Base-by-base conservation (phyloP, 1,140 invertebrate species). In the Nebria ingens region DNA sequence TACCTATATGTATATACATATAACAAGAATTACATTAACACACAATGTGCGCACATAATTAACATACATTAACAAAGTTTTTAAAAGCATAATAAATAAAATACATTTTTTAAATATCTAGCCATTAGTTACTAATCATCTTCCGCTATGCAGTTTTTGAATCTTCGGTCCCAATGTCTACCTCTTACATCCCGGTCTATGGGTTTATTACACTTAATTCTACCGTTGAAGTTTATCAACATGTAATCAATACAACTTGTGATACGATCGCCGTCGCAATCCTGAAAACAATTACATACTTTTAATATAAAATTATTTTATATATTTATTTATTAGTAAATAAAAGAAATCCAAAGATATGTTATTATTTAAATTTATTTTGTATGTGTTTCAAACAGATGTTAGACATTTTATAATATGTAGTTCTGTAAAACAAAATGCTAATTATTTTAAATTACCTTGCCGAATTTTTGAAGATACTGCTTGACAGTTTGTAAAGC, bases 171-270 rank as follows among this genome's bases (percentile, higher is more conserved):
- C 58, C 60, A 66, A 23, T 55, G 49, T 23, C 45, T 55, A 19
- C 63, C 64, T 20, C 57, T 45, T 15, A 57, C 58, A 51, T 61
- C 68, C 6, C 62, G 64, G n/a, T 59, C 59, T 2, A 74, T 51
- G 3, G 63, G 50, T 4, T 56, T 58, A 13, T 60, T 52, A 64
- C 79, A 81, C 25, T 72, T 71, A 49, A 68, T 67, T 1, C 75
- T 73, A 1, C 79, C 78, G 58, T 79, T 72, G 61, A 76, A 75
- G 64, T 84, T 82, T 54, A 84, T 80, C 67, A 80, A 73, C 58
- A 79, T 78, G 65, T 75, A 84, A 65, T 84, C 82, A 52, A 73
- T 74, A 60, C 82, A 85, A 59, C 80, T 70, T 0, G 82, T 78
- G 1, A 73, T 67, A 1, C 78, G 79, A 62, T 81, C 78, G 0